phyloP scores from a whole-genome alignment of 2,797 vertebrate species.

The Hephaestus fuliginosus region DNA sequence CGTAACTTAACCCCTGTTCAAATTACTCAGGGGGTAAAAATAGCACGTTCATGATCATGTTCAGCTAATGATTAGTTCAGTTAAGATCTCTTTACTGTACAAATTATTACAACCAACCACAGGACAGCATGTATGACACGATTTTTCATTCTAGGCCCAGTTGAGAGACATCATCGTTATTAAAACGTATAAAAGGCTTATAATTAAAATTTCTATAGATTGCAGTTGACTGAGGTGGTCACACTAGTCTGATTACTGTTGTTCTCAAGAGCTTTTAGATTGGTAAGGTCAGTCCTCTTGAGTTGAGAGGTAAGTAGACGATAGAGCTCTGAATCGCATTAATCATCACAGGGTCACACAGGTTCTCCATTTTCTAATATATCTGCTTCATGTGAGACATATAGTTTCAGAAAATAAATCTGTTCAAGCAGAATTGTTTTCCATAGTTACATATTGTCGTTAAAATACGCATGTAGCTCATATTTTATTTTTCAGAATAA shows the following conservation, averaged over 20 bases:
- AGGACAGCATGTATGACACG: background rate
- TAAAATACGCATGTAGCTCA: too few species aligned
- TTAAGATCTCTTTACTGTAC: slow-evolving; percentile 37
- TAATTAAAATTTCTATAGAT: background rate
- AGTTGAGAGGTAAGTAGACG: background rate
- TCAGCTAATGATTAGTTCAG: slow-evolving; percentile 55
- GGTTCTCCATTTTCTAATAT: background rate
- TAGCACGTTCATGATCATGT: slow-evolving; percentile 61
- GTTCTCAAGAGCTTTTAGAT: slow-evolving; percentile 13
- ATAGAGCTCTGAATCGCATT: background rate
- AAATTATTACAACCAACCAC: slow-evolving; percentile 21
- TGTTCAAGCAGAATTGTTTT: background rate
- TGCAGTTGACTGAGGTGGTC: background rate
- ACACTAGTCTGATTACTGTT: slow-evolving; percentile 5
- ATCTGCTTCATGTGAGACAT: background rate
- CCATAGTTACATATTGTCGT: background rate
- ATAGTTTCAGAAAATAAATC: background rate
- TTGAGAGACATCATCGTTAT: background rate
- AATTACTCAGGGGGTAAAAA: slow-evolving; percentile 75
- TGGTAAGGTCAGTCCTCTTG: background rate
- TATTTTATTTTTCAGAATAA: too few species aligned
- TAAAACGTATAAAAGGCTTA: slow-evolving; percentile 1
- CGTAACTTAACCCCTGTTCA: slow-evolving; percentile 77
- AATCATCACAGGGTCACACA: background rate
- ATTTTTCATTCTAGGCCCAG: slow-evolving; percentile 4